Base-by-base conservation (phyloP, 2,888 invertebrate species). In the Malacosoma neustria region DNA sequence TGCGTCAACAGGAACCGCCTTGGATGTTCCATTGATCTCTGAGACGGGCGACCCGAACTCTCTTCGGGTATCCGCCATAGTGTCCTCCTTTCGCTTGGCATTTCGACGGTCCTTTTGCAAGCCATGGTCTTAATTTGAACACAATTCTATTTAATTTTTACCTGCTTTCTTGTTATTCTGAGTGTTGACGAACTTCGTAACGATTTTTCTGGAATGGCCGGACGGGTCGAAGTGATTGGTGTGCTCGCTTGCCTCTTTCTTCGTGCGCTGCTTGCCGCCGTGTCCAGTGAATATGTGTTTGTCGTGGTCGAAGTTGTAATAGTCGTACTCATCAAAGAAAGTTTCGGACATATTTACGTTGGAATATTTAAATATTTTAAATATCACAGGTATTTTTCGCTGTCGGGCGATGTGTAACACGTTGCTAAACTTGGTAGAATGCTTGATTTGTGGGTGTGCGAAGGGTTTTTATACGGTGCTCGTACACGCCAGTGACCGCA, bases 221-320 rank as follows among this genome's bases (percentile, higher is more conserved):
- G 91, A 91, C 44, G 97, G 96, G 76, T 97, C 97, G 77, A 90
- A 91, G 77, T 95, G 96, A 80, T 97, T 97, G 31, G 96, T 96
- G 77, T 97, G 95, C 54, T 91, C 91, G 65, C 87, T 90, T 32
- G 92, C 95, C 82, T 97, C 97, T 72, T 92, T 93, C 87, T 97
- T 97, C 42, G 92, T 89, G 49, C 97, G 89, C 61, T 96, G 94
- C 72, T 97, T 97, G 45, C 97, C 97, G 67, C 95, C 92, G 81
- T 95, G 94, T 13, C 93, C 93, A 32, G 92, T 90, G 75, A 91
- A 92, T 47, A 96, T 90, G 72, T 94, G 92, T 80, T 97, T 97
- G 75, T 96, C 97, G 87, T 94, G 92, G 58, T 95, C 95, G 79
- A 93, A 97, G 82, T 97, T 97, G 89, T 95, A 97, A 70, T 96